phyloP scores from a whole-genome alignment of 1,140 invertebrate genomes.

The Hylaeus volcanicus region DNA sequence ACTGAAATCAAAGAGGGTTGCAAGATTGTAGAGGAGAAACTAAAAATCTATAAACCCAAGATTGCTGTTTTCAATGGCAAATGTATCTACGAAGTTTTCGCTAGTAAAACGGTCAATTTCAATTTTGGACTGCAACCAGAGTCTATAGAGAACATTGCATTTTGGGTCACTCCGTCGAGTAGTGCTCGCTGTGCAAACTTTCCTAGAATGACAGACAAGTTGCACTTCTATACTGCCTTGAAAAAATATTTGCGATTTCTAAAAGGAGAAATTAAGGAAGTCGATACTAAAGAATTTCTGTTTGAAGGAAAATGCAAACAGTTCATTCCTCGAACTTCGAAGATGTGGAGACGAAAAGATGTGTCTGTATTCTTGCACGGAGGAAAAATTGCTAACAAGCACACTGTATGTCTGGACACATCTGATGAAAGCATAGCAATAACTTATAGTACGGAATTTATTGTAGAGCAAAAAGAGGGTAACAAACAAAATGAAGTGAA shows the following conservation, averaged over 20 bases:
- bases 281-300: constrained; percentile 69
- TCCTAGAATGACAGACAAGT: constrained; percentile 76
- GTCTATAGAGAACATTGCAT: constrained; percentile 67
- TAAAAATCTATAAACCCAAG: constrained; percentile 74
- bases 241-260: constrained; percentile 75
- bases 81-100: constrained; percentile 77
- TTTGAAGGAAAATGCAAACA: constrained; percentile 74
- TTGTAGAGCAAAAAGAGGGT: constrained; percentile 57
- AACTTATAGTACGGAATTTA: constrained; percentile 68
- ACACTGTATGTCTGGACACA: constrained; percentile 68
- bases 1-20: constrained; percentile 75
- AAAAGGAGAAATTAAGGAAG: constrained; percentile 70
- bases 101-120: constrained; percentile 67
- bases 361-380: constrained; percentile 71
- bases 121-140: constrained; percentile 75
- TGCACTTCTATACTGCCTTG: constrained; percentile 75
- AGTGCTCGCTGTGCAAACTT: constrained; percentile 78
- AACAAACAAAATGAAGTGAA: constrained; percentile 22
- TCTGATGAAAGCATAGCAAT: constrained; percentile 70
- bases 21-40: constrained; percentile 68
- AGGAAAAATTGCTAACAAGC: constrained; percentile 73
- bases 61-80: constrained; percentile 78
- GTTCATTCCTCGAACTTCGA: constrained; percentile 70
- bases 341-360: constrained; percentile 75
- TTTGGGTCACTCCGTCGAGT: constrained; percentile 79